These are phyloP conservation scores for Druon quercuslanigerum DNA, from an alignment of 1,140 invertebrate species.

Conservation along the genomic window DNA sequence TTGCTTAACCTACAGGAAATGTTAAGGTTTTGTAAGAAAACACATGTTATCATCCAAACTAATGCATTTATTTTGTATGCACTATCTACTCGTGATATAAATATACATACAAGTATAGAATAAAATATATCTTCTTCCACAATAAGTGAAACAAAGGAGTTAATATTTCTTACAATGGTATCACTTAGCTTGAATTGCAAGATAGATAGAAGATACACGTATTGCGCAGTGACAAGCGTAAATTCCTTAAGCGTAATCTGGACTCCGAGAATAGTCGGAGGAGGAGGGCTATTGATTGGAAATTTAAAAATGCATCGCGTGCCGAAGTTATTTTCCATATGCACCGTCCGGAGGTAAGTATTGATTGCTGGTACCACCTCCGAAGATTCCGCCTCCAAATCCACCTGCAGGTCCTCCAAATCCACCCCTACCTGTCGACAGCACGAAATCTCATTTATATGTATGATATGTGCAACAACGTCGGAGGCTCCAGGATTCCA, in stretches of 20 bases:
- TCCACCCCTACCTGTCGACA: slow-evolving; percentile 58
- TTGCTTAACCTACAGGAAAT: too few species aligned
- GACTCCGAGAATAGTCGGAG: neutral
- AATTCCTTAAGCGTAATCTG: neutral
- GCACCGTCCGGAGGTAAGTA: slow-evolving; percentile 65
- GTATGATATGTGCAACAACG: slow-evolving; percentile 47
- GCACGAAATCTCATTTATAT: slow-evolving; percentile 65
- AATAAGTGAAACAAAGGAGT: neutral
- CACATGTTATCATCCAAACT: neutral
- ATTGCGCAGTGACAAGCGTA: neutral
- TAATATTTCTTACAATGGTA: slow-evolving; percentile 4
- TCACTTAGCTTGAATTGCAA: neutral
- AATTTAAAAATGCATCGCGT: slow-evolving; percentile 26
- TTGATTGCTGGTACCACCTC: slow-evolving; percentile 64
- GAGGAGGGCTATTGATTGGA: neutral
- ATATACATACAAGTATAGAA: neutral
- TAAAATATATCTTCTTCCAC: neutral
- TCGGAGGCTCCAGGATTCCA: slow-evolving; percentile 1
- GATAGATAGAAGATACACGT: neutral
- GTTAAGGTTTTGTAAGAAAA: too few species aligned
- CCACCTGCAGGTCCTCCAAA: slow-evolving; percentile 49
- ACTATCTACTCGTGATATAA: neutral
- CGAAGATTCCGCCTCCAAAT: slow-evolving; percentile 53
- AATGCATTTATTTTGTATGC: neutral
- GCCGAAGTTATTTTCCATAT: slow-evolving; percentile 63